Percentiles rank a stretch among this genome's conserved stretches.
These are phyloP conservation scores for Cichladusa arquata DNA, from an alignment of 2,113 vertebrate genomes.

Conservation along the genomic window DNA sequence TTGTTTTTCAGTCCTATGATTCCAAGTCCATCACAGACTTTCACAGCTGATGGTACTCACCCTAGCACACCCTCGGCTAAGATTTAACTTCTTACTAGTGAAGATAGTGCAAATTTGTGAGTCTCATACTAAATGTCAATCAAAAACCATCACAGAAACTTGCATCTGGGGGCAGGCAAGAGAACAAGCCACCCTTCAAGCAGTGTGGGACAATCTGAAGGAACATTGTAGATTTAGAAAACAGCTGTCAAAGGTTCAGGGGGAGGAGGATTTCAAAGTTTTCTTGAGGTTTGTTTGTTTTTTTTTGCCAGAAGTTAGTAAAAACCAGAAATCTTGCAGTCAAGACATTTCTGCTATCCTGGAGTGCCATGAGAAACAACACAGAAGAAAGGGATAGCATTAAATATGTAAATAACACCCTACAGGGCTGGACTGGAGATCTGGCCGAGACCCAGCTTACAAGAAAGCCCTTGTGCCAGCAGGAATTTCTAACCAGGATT, in stretches of 20 bases:
- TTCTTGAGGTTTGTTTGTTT: neutral
- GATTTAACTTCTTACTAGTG: neutral
- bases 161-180: neutral
- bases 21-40: neutral
- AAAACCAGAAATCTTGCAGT: neutral
- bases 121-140: neutral
- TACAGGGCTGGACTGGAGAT: neutral
- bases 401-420: neutral
- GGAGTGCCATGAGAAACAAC: neutral
- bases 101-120: neutral
- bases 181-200: neutral
- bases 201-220: neutral
- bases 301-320: neutral
- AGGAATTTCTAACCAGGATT: neutral
- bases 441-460: neutral
- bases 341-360: neutral
- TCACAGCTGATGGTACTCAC: neutral
- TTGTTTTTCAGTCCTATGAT: neutral
- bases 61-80: neutral
- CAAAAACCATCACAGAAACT: neutral
- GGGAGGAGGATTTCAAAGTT: neutral
- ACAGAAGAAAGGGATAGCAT: neutral
- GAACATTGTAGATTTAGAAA: neutral
- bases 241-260: neutral
- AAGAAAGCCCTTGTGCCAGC: neutral